A percentile compares a stretch with the other conserved stretches of the same genome.
phyloP scores from a whole-genome alignment of 2,113 vertebrate species.

The Passer montanus region DNA sequence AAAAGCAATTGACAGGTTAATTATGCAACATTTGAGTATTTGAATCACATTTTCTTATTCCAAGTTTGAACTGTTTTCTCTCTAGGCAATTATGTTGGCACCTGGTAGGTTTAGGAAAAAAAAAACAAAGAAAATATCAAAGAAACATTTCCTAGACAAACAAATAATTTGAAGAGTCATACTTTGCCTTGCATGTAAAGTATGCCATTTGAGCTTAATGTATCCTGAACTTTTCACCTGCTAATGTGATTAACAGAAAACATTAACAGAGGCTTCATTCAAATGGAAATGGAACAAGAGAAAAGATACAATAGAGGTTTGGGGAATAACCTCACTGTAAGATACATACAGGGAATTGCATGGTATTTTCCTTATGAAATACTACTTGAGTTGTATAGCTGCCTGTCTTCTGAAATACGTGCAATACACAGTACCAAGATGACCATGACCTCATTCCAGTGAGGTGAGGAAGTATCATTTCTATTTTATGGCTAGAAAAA shows the following conservation, averaged over 20 bases:
- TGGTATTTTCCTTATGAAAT: background rate
- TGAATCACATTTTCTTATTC: background rate
- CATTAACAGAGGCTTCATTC: background rate
- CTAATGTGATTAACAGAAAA: background rate
- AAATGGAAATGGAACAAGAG: background rate
- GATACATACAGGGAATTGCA: background rate
- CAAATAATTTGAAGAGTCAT: background rate
- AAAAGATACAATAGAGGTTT: background rate
- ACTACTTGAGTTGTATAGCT: background rate
- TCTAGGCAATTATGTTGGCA: background rate
- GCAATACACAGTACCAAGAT: background rate
- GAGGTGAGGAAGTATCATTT: background rate
- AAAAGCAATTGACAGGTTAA: background rate
- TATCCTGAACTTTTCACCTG: background rate
- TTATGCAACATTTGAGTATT: background rate
- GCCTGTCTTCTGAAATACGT: background rate
- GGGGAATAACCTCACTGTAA: background rate
- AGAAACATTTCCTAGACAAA: background rate
- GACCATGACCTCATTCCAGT: constrained; percentile 11
- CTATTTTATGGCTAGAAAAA: constrained; percentile 13
- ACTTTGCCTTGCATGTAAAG: background rate
- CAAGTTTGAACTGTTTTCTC: background rate
- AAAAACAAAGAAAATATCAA: background rate
- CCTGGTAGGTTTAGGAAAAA: background rate
- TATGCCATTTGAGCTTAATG: background rate